Percentiles rank a stretch among this genome's conserved stretches.
Conservation (phyloP, 2,888 invertebrate species). For the Chrysotoxum bicinctum region DNA sequence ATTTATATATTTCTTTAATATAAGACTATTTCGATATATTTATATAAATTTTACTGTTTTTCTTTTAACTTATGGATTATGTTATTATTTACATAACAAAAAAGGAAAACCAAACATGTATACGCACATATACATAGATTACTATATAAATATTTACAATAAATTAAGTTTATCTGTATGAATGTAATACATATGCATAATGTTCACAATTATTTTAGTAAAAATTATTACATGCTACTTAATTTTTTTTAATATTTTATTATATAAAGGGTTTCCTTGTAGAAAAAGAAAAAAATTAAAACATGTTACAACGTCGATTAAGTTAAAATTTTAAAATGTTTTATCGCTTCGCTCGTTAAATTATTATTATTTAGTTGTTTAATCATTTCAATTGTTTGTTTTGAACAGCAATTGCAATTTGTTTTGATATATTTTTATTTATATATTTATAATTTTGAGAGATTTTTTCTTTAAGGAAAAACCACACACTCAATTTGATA, state of each 20-base stretch:
- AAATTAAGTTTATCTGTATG: slow-evolving; percentile 60
- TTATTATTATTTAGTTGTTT: not conserved
- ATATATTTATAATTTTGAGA: slow-evolving; percentile 28
- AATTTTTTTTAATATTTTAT: not conserved
- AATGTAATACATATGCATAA: slow-evolving; percentile 54
- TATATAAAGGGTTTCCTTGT: not conserved
- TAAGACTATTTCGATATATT: slow-evolving; percentile 64
- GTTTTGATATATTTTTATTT: slow-evolving; percentile 35
- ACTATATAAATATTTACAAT: slow-evolving; percentile 67
- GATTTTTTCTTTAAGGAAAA: slow-evolving; percentile 65
- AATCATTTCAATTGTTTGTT: slow-evolving; percentile 20
- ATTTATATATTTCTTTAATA: slow-evolving; percentile 36
- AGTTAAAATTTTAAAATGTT: slow-evolving; percentile 48
- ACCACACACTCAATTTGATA: slow-evolving; percentile 64
- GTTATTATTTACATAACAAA: slow-evolving; percentile 66
- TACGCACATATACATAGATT: slow-evolving; percentile 32
- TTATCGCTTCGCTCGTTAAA: slow-evolving; percentile 37
- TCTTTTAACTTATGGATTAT: slow-evolving; percentile 47
- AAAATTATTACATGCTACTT: slow-evolving; percentile 40
- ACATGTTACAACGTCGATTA: slow-evolving; percentile 61
- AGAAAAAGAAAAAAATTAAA: slow-evolving; percentile 47
- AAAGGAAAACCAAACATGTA: slow-evolving; percentile 37
- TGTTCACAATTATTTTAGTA: slow-evolving; percentile 47
- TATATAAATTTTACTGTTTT: slow-evolving; percentile 16
- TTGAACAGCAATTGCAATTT: slow-evolving; percentile 56